phyloP scores from a whole-genome alignment of 1,140 invertebrate species.

The Pseudomyrmex gracilis region DNA sequence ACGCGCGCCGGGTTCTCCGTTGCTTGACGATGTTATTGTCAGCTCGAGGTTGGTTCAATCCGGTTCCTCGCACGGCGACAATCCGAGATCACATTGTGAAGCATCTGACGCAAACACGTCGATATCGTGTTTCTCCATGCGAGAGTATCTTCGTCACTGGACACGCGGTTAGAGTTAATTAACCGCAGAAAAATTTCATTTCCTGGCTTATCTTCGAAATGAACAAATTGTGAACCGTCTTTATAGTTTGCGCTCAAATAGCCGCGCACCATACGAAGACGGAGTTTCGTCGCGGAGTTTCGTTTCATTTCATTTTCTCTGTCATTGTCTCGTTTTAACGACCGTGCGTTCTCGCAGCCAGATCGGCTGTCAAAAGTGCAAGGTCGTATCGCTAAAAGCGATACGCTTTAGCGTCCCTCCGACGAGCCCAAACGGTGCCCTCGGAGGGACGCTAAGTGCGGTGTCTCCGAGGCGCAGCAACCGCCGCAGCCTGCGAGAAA shows the following conservation, averaged over 20 bases:
- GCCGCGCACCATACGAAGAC: too few relatives aligned
- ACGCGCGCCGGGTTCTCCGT: too few relatives aligned
- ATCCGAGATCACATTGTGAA: conserved; percentile 52
- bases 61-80: conserved; percentile 12
- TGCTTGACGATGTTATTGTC: conserved; percentile 11
- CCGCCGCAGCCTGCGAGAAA: conserved; percentile 68
- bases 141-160: conserved; percentile 24
- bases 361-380: conserved; percentile 62
- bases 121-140: conserved; percentile 59
- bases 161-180: conserved; percentile 38
- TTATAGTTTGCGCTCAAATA: too few relatives aligned
- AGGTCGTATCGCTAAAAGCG: conserved; percentile 69
- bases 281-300: too few relatives aligned
- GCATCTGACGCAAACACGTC: conserved; percentile 31
- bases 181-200: neutral
- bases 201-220: too few relatives aligned
- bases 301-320: too few relatives aligned
- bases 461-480: conserved; percentile 69
- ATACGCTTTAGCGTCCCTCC: conserved; percentile 2
- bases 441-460: conserved; percentile 71
- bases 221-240: too few relatives aligned
- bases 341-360: neutral
- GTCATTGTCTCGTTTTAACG: too few relatives aligned
- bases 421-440: conserved; percentile 59
- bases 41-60: conserved; percentile 10